Base-by-base conservation (phyloP, 2,113 vertebrate genomes). In the Uria lomvia region DNA sequence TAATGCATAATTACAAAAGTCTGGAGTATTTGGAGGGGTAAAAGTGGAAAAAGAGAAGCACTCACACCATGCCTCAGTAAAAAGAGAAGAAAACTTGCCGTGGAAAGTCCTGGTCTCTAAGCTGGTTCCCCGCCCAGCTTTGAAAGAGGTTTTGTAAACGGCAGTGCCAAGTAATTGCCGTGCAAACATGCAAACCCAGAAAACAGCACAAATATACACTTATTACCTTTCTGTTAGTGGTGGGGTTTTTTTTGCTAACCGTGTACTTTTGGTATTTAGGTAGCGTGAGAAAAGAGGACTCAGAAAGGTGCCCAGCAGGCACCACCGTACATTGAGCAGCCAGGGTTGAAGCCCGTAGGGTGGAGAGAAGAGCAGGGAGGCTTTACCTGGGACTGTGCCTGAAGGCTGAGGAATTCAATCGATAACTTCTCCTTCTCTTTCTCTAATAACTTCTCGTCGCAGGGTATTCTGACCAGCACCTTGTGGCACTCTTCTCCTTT, bases 311-410 rank as follows among this genome's bases (percentile, higher is more conserved):
- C 17, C 24, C 29, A 23, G 38, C 21, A 60, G 50, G 34, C 17
- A 67, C 7, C 9, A 12, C 13, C 18, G 7, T 3, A 9, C 4
- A 3, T 3, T 22, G 15, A 81, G 36, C 5, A 23, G 32, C 32
- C 30, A 22, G 29, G 15, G 4, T 4, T 15, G 29, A 82, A 70
- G 36, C 18, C 12, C 7, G 0, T 6, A 19, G 12, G 2, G 12
- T 52, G 20, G 85, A 29, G 34, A 47, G 50, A 19, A 34, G 30
- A 87, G 23, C 3, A 3, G 20, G 0, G 0, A 71, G 56, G 15
- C 50, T 85, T 78, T 86, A 98, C 99, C 98, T 99, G 99, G 8
- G 99, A 99, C 52, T 98, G 96, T 2, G 98, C 98, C 27, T 38
- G 94, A 22, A 99, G 91, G 11, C n/a, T 86, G 30, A 45, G 18